Conservation (phyloP, 2,113 vertebrate species). For the Xenopus borealis region DNA sequence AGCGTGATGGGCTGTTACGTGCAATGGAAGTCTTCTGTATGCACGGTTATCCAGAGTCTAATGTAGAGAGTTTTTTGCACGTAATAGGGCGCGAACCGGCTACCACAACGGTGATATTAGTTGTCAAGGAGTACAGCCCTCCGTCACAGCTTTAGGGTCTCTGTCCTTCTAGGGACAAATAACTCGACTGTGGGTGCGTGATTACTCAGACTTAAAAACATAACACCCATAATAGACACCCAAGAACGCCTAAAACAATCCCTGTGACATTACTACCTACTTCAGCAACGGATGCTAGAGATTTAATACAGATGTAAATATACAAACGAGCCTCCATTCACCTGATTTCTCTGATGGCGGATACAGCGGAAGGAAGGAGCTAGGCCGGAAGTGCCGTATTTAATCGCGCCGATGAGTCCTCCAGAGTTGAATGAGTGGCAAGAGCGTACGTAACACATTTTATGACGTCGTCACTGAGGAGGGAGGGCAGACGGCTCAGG, state of each 20-base stretch:
- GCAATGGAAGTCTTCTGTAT: no score
- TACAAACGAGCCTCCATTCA: rapidly evolving
- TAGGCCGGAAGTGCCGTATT: slow-evolving; percentile 25
- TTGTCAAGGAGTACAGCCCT: not conserved
- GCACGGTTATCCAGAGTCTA: no score
- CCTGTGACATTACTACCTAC: rapidly evolving
- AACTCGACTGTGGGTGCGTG: no score
- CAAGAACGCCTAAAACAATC: not conserved
- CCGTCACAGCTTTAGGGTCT: not conserved
- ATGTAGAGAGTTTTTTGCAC: no score
- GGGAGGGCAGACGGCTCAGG: no score
- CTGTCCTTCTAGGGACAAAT: not conserved
- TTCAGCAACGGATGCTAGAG: slow-evolving; percentile 40
- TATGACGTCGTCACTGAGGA: no score
- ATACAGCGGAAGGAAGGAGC: slow-evolving; percentile 60
- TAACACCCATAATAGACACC: no score
- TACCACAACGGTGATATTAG: not conserved
- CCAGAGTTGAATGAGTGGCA: not conserved
- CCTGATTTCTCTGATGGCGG: slow-evolving; percentile 61
- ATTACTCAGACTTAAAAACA: not conserved
- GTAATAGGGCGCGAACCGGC: not conserved
- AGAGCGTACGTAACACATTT: not conserved
- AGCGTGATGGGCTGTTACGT: no score
- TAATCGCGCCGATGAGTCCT: slow-evolving; percentile 2
- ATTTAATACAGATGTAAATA: not conserved